Evolutionary conservation across 2,797 vertebrate genomes (phyloP), one percentile per base, ranked within the genome.

Genomic region (Melanotaenia pygmaea): DNA sequence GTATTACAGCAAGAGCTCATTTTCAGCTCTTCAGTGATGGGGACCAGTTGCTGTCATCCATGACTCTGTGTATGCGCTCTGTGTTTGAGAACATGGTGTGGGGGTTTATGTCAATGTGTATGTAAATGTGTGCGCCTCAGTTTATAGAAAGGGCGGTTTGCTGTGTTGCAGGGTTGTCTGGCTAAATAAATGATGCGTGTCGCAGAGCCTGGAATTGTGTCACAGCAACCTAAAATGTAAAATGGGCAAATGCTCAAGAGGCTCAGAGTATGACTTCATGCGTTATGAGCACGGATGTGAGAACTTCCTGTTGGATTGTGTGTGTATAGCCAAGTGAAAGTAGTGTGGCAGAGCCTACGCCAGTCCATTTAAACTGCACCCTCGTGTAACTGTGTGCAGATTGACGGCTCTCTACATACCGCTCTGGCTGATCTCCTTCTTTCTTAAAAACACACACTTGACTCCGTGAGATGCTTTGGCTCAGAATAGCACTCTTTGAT

Each of bases 331-430:
- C 61, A 35, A 73, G 69, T 68, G 71, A 86, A 69, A 77, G 63
- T 69, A 59, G 38, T 72, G 74, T 73, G 57, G 67, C 66, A 74
- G 82, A 79, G 74, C 83, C 70, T 76, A 70, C 83, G 86, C 85
- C 86, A 90, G 87, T 90, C 87, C 83, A 74, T 91, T 91, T 88
- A 73, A 87, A 88, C 78, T 83, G 70, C 16, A 16, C 59, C 74
- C 75, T 83, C 70, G 77, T 85, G 81, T 74, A 70, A 81, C 80
- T 83, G 77, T 86, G 85, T 86, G 85, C 83, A 83, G 76, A 82
- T 79, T 77, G 70, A 68, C 77, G 83, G 63, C 73, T 73, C 74
- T 84, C 79, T 74, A 20, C 76, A 75, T 28, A 54, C 54, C 68
- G 50, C 59, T 73, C 73, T 59, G 62, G 74, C 70, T 56, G 30